Evolutionary conservation across 2,888 invertebrate species (phyloP), one percentile per base, ranked within the genome.

Genomic region (Corythucha ciliata): DNA sequence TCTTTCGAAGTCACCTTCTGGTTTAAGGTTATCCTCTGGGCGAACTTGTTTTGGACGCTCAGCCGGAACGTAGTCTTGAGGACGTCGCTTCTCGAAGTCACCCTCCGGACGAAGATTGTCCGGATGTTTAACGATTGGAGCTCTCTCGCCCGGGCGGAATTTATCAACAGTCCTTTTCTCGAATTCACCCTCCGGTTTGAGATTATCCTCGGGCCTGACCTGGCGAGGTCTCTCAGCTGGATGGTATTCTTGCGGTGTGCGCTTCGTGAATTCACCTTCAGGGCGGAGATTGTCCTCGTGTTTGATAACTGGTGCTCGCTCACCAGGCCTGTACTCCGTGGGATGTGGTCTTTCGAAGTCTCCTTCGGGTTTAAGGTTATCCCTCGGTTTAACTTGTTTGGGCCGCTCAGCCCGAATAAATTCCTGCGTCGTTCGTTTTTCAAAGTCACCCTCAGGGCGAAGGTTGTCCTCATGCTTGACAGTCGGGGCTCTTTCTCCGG

Each of bases 361-460:
- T 0, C 80, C 74, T 59, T 80, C 78, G 0, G 77, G 75, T 37
- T 66, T 68, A 0, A 80, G 62, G 63, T 69, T 69, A 57, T 78
- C 78, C 27, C 69, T 63, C 1, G 74, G 75, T 57, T 69, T 56
- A 2, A 58, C 41, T 32, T 45, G 59, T 6, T 63, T 62, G 16
- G 67, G 62, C 33, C 70, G 62, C 56, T 74, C 73, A 1, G 66
- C 71, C n/a, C 2, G 66, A 63, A 10, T 22, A 36, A 44, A 50
- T 48, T 36, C 33, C 22, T 45, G 34, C 29, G 58, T 49, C 10
- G 24, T 37, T 56, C 61, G 74, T 48, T 67, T 64, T 56, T 76
- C 69, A 66, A 73, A 74, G 2, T 77, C 73, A 2, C 79, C 79
- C 63, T 79, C 78, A 0, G 75, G 73, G 56, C 66, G 67, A 0